Base-by-base conservation (phyloP, 2,797 vertebrate species). In the Lemur catta region DNA sequence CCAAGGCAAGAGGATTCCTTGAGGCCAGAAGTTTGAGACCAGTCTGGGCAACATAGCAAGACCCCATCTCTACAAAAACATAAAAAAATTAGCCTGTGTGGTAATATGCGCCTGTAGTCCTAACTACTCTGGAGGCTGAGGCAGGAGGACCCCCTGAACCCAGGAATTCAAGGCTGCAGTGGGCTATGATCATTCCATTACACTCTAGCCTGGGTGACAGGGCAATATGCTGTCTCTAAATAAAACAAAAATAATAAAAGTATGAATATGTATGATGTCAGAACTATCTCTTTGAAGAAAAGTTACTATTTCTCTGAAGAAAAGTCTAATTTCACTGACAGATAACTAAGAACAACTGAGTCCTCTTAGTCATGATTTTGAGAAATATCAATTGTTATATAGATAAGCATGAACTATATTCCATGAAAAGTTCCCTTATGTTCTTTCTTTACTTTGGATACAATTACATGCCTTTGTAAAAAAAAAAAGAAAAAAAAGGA, bases 391-490 rank as follows among this genome's bases (percentile, higher is more conserved):
- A 18, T 18, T 94, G 63, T 93, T 67, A 95, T 61, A 12, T 46
- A 86, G 41, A 59, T 88, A 91, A 84, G 5, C 72, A 50, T 43
- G 55, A 76, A 61, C 80, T 78, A 74, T 28, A 89, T 61, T 55
- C 26, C 65, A 89, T 41, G 61, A 75, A 75, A 78, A 17, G 24
- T 65, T 35, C 24, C 22, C 41, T 67, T 52, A 12, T 30, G 59
- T 43, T 93, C 71, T 84, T 48, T 59, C 20, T 61, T 87, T 50
- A 93, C 30, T 85, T 95, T 92, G 55, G 35, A 96, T 72, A 85
- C 35, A 78, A 18, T 74, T 38, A 94, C 79, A 93, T 84, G 82
- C 4, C 38, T 85, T 48, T 84, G 35, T 18, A 13, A 76, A 93
- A 72, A 6, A 28, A 41, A 43, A 74, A 65, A 61, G 67, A 6